Evolutionary conservation across 2,113 vertebrate genomes (phyloP), one percentile per base, ranked within the genome.

Genomic region (Tachycineta bicolor): DNA sequence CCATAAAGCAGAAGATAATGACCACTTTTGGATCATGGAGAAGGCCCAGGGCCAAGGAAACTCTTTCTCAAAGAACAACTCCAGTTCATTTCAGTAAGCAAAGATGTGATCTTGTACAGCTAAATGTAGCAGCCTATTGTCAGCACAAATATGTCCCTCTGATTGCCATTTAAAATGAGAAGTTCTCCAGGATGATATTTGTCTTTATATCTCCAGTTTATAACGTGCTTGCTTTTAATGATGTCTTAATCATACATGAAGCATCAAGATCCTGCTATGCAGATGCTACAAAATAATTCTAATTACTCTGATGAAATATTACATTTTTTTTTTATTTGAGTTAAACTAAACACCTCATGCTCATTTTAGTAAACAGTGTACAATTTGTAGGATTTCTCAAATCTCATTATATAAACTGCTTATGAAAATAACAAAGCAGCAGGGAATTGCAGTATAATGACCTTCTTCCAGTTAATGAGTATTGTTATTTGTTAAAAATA

Each of bases 401-500:
- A 90, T 79, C 64, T 91, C 70, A 46, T 82, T 96, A 79, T 52
- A 47, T 31, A 91, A 93, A 87, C 34, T 63, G 55, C 65, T 90
- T 87, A 70, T 82, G 83, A 81, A 83, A 76, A 85, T 56, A 87
- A 81, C 41, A 91, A 91, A 95, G 34, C 80, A 87, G 17, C 34
- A 70, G 88, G 63, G 83, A 91, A 89, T 89, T 87, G n/a, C 39
- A 84, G 67, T 79, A 39, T 77, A 96, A 92, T 76, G 29, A 83
- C 62, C 25, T 94, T 88, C 25, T 28, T 80, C 44, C 25, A 59
- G 19, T 62, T 94, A 95, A 91, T 65, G 39, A 78, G 12, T 34
- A 64, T 59, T 90, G 53, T 65, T 93, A 37, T 86, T 87, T 83
- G 44, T 80, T 88, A n/a, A 81, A 81, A 80, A 52, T 23, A 63